A percentile compares a stretch with the other conserved stretches of the same genome.
Evolutionary conservation across 2,888 invertebrate species (phyloP).

Genomic region (Bembecia ichneumoniformis): DNA sequence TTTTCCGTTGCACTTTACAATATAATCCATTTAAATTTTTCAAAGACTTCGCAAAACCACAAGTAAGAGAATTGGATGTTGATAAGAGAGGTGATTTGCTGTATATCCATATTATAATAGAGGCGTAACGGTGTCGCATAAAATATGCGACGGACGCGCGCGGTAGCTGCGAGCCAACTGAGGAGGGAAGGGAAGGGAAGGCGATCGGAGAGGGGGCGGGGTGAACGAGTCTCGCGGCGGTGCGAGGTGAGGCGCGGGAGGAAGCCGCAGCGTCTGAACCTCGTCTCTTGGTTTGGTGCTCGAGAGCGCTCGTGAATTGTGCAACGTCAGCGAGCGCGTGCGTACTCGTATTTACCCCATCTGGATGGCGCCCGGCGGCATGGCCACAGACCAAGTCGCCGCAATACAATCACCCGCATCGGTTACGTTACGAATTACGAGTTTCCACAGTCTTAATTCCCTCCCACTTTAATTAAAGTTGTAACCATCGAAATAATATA

Average conservation of each 20-base stretch:
- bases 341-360: constrained; percentile 31
- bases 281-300: constrained; percentile 54
- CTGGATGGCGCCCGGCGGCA: constrained; percentile 16
- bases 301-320: constrained; percentile 42
- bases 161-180: constrained; percentile 69
- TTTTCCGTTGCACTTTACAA: constrained; percentile 60
- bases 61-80: constrained; percentile 64
- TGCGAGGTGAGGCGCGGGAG: constrained; percentile 7
- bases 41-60: constrained; percentile 67
- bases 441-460: constrained; percentile 19
- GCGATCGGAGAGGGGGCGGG: constrained; percentile 18
- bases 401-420: constrained; percentile 26
- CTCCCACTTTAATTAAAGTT: constrained; percentile 20
- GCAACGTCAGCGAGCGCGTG: constrained; percentile 62
- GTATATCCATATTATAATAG: constrained; percentile 68
- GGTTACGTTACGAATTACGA: constrained; percentile 25
- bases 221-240: constrained; percentile 16
- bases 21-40: constrained; percentile 71
- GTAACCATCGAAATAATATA: too few relatives aligned
- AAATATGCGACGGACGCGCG: constrained; percentile 62
- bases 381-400: constrained; percentile 5
- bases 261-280: constrained; percentile 18
- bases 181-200: constrained; percentile 25
- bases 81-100: constrained; percentile 62
- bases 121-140: constrained; percentile 55